A percentile compares a stretch with the other conserved stretches of the same genome.
Evolutionary conservation across 2,888 invertebrate genomes (phyloP).

Genomic region (Hyposoter dolosus): DNA sequence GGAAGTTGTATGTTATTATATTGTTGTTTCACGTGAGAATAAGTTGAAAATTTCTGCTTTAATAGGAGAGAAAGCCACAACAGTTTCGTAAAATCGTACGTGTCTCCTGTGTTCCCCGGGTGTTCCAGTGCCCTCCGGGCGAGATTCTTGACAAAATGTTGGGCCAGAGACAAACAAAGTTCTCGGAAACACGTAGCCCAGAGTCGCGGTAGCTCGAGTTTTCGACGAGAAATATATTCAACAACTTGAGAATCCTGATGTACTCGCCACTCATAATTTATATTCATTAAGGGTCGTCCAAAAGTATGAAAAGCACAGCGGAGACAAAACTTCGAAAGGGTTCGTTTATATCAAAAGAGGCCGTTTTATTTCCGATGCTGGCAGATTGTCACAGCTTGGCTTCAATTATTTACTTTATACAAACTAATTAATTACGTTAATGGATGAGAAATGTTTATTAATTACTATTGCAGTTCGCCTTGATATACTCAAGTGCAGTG

Average conservation of each 20-base stretch:
- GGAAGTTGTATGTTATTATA: neutral
- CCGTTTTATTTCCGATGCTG: neutral
- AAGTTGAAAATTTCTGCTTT: neutral
- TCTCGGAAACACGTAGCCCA: constrained; percentile 48
- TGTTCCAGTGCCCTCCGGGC: neutral
- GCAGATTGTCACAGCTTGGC: neutral
- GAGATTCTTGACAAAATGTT: constrained; percentile 14
- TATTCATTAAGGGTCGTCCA: constrained; percentile 55
- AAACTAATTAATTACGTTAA: neutral
- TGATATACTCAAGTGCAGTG: neutral
- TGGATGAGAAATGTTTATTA: neutral
- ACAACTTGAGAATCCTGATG: constrained; percentile 62
- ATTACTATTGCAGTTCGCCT: neutral
- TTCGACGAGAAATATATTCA: constrained; percentile 46
- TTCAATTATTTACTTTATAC: neutral
- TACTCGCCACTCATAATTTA: constrained; percentile 64
- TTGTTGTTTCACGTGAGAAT: neutral
- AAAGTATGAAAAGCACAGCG: neutral
- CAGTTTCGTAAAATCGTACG: constrained; percentile 29
- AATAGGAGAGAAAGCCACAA: constrained; percentile 7
- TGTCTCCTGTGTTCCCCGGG: neutral
- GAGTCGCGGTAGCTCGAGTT: constrained; percentile 42
- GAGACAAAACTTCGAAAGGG: neutral
- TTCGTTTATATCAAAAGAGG: neutral
- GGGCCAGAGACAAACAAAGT: constrained; percentile 62